These are phyloP conservation scores for Euzophera pinguis DNA, from an alignment of 2,888 invertebrate species.

Conservation along the genomic window DNA sequence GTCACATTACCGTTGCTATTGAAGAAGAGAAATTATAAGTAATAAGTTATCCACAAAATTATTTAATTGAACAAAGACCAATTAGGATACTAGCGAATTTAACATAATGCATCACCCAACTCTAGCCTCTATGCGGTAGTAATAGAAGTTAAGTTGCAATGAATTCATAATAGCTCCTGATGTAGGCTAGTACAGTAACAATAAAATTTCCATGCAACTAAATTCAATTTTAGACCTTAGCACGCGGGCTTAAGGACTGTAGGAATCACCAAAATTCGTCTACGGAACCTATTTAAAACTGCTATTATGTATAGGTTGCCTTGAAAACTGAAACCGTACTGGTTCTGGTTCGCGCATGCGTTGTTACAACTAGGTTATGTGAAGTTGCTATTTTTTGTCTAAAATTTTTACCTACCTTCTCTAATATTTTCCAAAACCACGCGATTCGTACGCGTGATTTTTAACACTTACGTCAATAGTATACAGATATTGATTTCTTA, in stretches of 20 bases:
- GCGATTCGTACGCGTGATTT: too few relatives aligned
- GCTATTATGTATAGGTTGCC: constrained; percentile 2
- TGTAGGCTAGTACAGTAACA: too few relatives aligned
- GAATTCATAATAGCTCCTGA: too few relatives aligned
- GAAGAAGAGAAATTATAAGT: too few relatives aligned
- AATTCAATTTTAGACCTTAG: neutral
- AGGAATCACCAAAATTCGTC: neutral
- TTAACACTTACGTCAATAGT: neutral
- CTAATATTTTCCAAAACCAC: neutral
- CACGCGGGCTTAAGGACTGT: neutral
- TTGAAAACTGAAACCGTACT: constrained; percentile 9
- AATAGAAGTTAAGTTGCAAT: too few relatives aligned
- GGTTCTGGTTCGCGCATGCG: constrained; percentile 2
- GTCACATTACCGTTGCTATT: too few relatives aligned
- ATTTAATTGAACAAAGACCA: too few relatives aligned
- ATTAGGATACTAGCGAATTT: too few relatives aligned
- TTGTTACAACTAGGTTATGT: neutral
- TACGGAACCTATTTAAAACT: neutral
- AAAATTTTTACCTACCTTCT: neutral
- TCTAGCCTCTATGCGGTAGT: too few relatives aligned
- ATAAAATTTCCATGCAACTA: too few relatives aligned
- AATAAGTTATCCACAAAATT: too few relatives aligned
- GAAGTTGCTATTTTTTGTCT: neutral
- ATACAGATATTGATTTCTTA: neutral
- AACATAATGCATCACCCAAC: too few relatives aligned